Conservation (phyloP, 2,888 invertebrate species). For the Myathropa florea region DNA sequence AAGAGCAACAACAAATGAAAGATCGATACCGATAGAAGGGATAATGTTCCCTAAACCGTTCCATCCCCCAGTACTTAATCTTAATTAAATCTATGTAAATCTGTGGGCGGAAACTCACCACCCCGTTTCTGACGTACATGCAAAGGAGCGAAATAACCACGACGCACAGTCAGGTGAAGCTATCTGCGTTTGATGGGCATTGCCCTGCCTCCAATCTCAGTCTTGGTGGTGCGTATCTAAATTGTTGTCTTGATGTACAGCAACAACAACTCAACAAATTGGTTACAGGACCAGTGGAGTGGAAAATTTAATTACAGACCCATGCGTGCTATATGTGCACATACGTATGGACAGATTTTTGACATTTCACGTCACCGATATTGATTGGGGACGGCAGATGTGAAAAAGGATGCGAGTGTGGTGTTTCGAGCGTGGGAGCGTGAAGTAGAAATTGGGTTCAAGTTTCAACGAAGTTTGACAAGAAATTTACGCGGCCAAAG, state of each 20-base stretch:
- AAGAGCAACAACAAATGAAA: neutral
- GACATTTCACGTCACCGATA: constrained; percentile 28
- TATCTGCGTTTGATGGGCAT: constrained; percentile 21
- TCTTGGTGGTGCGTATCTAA: constrained; percentile 22
- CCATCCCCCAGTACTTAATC: constrained; percentile 50
- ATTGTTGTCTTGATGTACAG: constrained; percentile 34
- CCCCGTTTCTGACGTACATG: neutral
- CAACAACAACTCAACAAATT: constrained; percentile 38
- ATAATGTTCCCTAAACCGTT: constrained; percentile 48
- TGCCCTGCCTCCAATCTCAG: constrained; percentile 22
- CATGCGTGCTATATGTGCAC: constrained; percentile 20
- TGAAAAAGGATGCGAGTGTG: neutral
- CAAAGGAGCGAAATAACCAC: neutral
- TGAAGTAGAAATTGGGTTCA: neutral
- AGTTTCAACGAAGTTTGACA: neutral
- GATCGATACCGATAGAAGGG: constrained; percentile 51
- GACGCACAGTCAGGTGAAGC: constrained; percentile 52
- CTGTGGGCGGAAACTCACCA: neutral
- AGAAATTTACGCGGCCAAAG: neutral
- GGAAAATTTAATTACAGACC: constrained; percentile 58
- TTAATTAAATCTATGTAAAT: constrained; percentile 71
- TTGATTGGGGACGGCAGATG: neutral
- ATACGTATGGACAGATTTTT: constrained; percentile 23
- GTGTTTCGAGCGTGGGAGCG: neutral
- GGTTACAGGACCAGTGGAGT: constrained; percentile 30